Conservation (phyloP, 2,797 vertebrate genomes). For the Erithacus rubecula region DNA sequence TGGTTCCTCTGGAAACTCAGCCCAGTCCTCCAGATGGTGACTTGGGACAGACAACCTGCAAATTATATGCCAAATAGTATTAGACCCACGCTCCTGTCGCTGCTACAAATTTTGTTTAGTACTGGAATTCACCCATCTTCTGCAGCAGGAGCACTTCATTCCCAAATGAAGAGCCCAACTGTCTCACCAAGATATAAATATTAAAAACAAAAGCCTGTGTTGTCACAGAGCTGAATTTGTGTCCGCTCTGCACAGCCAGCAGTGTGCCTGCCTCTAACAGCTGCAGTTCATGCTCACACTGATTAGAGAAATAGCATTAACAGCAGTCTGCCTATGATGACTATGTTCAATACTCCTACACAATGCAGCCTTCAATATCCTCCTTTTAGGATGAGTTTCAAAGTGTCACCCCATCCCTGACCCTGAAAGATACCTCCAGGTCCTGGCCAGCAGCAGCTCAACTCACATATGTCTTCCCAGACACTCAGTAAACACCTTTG, state of each 20-base stretch:
- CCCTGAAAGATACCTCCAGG: slow-evolving; percentile 13
- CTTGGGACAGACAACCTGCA: not conserved
- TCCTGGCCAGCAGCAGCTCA: slow-evolving; percentile 14
- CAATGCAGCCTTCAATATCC: not conserved
- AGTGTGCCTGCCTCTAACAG: not conserved
- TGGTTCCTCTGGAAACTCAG: slow-evolving; percentile 61
- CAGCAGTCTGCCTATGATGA: not conserved
- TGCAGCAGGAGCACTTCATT: not conserved
- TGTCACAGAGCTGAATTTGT: not conserved
- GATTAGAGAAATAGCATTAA: not conserved
- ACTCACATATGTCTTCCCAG: slow-evolving; percentile 51
- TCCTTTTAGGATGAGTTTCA: not conserved
- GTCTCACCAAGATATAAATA: not conserved
- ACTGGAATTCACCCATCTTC: not conserved
- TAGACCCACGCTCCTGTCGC: not conserved
- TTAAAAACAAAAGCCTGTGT: not conserved
- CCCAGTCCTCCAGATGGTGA: slow-evolving; percentile 13
- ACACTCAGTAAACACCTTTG: slow-evolving; percentile 66
- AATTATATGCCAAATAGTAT: not conserved
- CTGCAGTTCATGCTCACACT: not conserved
- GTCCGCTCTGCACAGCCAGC: not conserved
- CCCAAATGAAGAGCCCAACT: not conserved
- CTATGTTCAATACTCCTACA: not conserved
- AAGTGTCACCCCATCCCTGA: not conserved
- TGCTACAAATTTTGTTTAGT: not conserved